Percentiles rank a stretch among this genome's conserved stretches.
Conservation (phyloP, 2,888 invertebrate genomes). For the Drosophila pullipes region DNA sequence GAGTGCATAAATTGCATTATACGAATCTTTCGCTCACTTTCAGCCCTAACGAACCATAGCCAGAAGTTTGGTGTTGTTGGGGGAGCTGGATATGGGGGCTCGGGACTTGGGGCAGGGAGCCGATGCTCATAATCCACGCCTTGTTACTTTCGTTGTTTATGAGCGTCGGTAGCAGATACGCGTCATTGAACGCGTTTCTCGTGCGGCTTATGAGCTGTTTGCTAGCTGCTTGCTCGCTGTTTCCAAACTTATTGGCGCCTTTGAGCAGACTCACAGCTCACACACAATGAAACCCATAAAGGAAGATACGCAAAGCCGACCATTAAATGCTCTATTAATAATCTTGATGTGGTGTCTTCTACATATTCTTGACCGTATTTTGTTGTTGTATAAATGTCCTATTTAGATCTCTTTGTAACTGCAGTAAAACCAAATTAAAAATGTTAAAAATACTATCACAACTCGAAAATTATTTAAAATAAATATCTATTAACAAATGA, state of each 20-base stretch:
- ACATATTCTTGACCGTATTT: not conserved
- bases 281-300: constrained; percentile 23
- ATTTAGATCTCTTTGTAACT: not conserved
- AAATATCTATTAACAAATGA: not conserved
- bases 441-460: not conserved
- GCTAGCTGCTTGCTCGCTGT: constrained; percentile 40
- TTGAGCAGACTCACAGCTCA: constrained; percentile 19
- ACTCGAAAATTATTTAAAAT: not conserved
- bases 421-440: not conserved
- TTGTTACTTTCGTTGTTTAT: constrained; percentile 76
- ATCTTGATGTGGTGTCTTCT: not conserved
- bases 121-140: constrained; percentile 70
- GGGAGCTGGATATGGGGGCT: not conserved
- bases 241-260: constrained; percentile 42
- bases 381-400: not conserved
- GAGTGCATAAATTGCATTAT: constrained; percentile 74
- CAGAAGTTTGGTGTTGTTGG: constrained; percentile 46
- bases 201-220: constrained; percentile 55
- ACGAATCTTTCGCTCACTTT: constrained; percentile 69
- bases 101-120: constrained; percentile 8
- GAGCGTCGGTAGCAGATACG: constrained; percentile 62
- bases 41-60: constrained; percentile 67
- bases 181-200: constrained; percentile 72
- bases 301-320: not conserved
- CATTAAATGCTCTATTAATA: constrained; percentile 28